Base-by-base conservation (phyloP, 2,797 vertebrate species). In the Antrozous pallidus region DNA sequence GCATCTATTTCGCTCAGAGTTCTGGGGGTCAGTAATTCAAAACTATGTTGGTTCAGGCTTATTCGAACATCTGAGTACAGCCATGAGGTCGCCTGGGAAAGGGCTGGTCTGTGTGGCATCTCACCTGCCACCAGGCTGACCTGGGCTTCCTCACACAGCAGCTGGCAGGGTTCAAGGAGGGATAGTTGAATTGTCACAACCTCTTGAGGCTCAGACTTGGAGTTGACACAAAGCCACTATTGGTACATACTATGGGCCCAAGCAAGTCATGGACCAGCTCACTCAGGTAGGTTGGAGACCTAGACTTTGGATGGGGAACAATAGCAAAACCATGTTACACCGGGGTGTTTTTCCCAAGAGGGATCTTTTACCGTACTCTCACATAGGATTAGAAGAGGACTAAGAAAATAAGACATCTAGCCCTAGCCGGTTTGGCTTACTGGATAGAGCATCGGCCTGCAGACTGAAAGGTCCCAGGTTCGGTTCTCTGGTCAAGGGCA, bases 391-490 rank as follows among this genome's bases (percentile, higher is more conserved):
- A 81, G 45, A 70, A 90, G n/a, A 51, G 28, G 38, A 82, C 47
- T 92, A 75, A 58, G 61, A 77, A 87, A 84, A 58, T 4, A 71
- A 90, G 80, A 84, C 9, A 88, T 87, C n/a, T 85, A 54, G 51
- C 51, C 51, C 51, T 54, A 22, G 51, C 18, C 2, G 3, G 51
- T 54, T 54, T 54, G 51, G 51, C 51, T 54, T 3, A 54, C 18
- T 22, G 51, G 51, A 54, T 54, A 54, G 51, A 54, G 51, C 20
- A 22, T 54, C 20, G 8, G 51, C 51, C 51, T 54, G 51, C 51
- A 22, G 51, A 54, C 51, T 22, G 51, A 54, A 54, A 54, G 20
- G 51, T 54, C 18, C 51, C 20, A 8, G 20, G 8, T 54, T 54
- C 22, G 51, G 8, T 54, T 22, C 51, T 22, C 51, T 2, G 20